Percentiles rank a stretch among this genome's conserved stretches.
phyloP scores from a whole-genome alignment of 2,113 vertebrate genomes.

The Ammodytes marinus region DNA sequence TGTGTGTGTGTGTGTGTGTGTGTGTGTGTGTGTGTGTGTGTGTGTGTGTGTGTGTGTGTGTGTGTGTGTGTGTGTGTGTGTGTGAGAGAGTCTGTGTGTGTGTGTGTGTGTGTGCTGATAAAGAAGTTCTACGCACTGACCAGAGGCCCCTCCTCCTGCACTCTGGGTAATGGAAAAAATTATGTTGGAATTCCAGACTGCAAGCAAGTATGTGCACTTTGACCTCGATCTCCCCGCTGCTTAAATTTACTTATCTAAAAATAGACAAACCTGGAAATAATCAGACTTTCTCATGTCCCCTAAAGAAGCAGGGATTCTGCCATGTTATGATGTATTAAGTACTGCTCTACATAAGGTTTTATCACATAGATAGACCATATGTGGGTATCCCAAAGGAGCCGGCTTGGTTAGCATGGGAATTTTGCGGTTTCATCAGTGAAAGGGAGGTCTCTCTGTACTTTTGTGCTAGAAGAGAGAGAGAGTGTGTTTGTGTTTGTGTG shows the following conservation, averaged over 20 bases:
- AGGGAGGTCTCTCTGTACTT: neutral
- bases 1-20: constrained; percentile 46
- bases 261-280: constrained; percentile 85
- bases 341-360: neutral
- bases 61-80: constrained; percentile 10
- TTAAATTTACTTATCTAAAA: constrained; percentile 83
- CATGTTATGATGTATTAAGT: constrained; percentile 27
- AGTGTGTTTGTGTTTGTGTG: neutral
- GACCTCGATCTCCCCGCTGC: constrained; percentile 83
- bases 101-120: constrained; percentile 60
- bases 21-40: constrained; percentile 45
- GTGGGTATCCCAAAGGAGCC: constrained; percentile 42
- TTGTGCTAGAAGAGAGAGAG: neutral
- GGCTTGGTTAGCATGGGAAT: constrained; percentile 58
- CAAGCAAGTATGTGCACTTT: constrained; percentile 88
- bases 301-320: constrained; percentile 54
- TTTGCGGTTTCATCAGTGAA: constrained; percentile 25
- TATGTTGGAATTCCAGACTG: constrained; percentile 89
- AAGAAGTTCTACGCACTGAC: constrained; percentile 58
- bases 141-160: constrained; percentile 78
- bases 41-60: constrained; percentile 11
- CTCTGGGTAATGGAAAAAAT: constrained; percentile 91
- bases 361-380: constrained; percentile 37
- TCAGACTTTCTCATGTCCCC: constrained; percentile 64
- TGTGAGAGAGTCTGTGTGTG: constrained; percentile 17